Percentiles rank a stretch among this genome's conserved stretches.
These are phyloP conservation scores for Drosophila colorata DNA, from an alignment of 2,888 invertebrate species.

Conservation along the genomic window DNA sequence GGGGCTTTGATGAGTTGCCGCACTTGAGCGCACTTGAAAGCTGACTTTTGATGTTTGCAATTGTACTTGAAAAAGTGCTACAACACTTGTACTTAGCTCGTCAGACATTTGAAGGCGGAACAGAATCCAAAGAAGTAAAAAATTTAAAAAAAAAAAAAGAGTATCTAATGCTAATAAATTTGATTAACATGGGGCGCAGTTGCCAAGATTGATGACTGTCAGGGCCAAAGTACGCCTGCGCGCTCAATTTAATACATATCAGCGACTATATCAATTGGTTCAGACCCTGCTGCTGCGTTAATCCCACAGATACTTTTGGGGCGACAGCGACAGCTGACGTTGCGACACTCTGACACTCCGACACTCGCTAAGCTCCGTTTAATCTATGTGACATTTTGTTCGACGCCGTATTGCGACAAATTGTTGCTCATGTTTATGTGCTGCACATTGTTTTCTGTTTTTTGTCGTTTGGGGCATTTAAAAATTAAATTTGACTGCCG, in stretches of 20 bases:
- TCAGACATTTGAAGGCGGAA: conserved; percentile 69
- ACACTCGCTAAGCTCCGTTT: conserved; percentile 48
- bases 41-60: conserved; percentile 70
- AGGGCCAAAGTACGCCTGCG: conserved; percentile 47
- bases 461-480: conserved; percentile 3
- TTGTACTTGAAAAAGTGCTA: conserved; percentile 76
- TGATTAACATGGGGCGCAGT: conserved; percentile 61
- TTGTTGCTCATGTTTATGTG: conserved; percentile 29
- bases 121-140: conserved; percentile 33
- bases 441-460: conserved; percentile 9
- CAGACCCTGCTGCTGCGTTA: conserved; percentile 25
- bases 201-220: conserved; percentile 71
- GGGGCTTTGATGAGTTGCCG: conserved; percentile 77
- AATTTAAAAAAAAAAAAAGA: conserved; percentile 11
- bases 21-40: conserved; percentile 69
- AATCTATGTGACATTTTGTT: conserved; percentile 70
- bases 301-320: conserved; percentile 45
- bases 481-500: conserved; percentile 44
- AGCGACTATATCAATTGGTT: conserved; percentile 37
- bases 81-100: conserved; percentile 50
- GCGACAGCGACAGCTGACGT: conserved; percentile 49
- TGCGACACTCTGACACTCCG: conserved; percentile 36
- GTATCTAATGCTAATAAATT: conserved; percentile 70
- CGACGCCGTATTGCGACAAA: conserved; percentile 61
- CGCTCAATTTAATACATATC: conserved; percentile 44